Base-by-base conservation (phyloP, 2,113 vertebrate genomes). In the Gopherus flavomarginatus region DNA sequence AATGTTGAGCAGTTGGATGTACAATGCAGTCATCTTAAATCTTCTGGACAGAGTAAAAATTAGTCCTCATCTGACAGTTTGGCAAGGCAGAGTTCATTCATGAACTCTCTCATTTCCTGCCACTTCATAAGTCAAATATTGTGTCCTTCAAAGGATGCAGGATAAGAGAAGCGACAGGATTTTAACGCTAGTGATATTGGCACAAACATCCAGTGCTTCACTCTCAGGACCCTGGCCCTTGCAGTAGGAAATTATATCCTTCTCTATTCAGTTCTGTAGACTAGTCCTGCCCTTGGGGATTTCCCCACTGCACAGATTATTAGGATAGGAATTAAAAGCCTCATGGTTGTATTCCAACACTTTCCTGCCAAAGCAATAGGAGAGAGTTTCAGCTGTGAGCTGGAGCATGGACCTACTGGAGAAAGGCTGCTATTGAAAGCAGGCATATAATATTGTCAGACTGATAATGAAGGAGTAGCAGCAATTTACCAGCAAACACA, bases 81-180 rank as follows among this genome's bases (percentile, higher is more conserved):
- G 59, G 31, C 35, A 89, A 94, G 69, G 44, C 79, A 90, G 35
- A 72, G 26, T 11, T 80, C 56, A 42, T 82, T 91, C 82, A 90
- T 72, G 83, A 93, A 94, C 95, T 72, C 11, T 65, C 8, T 96
- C 52, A 4, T 89, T 87, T 94, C 47, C 83, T 93, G n/a, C 52
- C 56, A 84, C 59, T 5, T 87, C 86, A 88, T 79, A 56, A 88
- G 57, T 57, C 86, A 94, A 88, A 57, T 92, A 72, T 21, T 56
- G 31, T 19, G 62, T 69, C 35, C 62, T n/a, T 69, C 62, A 19
- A 69, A 69, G 12, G 13, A 31, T 14, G 29, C 29, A 62, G 62
- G 17, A 19, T n/a, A n/a, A 69, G 62, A n/a, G 16, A 69, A 8
- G 62, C 16, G 4, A 69, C 35, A 21, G 62, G 62, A 69, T 69